These are phyloP conservation scores for Sipha maydis DNA, from an alignment of 2,888 invertebrate species.

Conservation along the genomic window DNA sequence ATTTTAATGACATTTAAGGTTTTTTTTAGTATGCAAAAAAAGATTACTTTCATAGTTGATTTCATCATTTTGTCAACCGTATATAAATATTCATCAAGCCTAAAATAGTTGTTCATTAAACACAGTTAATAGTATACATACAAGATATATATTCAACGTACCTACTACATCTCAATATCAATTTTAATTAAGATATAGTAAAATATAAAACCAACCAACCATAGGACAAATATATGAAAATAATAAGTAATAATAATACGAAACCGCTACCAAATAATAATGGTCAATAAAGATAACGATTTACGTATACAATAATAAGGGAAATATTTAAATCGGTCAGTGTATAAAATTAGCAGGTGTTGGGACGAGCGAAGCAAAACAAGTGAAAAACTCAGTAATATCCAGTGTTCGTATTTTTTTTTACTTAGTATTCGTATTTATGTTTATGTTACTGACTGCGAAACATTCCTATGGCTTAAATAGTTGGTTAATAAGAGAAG, in stretches of 20 bases:
- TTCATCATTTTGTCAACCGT: slow-evolving; percentile 27
- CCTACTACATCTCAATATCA: no score
- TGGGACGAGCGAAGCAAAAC: neutral
- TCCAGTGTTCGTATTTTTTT: neutral
- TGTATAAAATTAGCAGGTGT: no score
- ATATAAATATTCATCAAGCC: neutral
- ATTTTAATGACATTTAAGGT: slow-evolving; percentile 35
- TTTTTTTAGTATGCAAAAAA: slow-evolving; percentile 17
- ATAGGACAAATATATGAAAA: no score
- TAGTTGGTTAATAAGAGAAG: neutral
- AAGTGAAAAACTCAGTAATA: neutral
- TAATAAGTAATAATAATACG: no score
- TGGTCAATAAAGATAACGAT: no score
- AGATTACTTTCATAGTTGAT: slow-evolving; percentile 16
- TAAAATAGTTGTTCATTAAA: neutral
- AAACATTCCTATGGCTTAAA: neutral
- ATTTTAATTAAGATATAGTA: no score
- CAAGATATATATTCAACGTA: no score
- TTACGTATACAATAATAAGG: no score
- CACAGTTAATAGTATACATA: neutral
- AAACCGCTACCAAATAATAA: no score
- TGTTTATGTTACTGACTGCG: neutral
- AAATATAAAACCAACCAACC: no score
- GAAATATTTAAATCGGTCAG: no score
- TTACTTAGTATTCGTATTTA: neutral